phyloP scores from a whole-genome alignment of 1,140 invertebrate species.

The Zaprionus kolodkinae region DNA sequence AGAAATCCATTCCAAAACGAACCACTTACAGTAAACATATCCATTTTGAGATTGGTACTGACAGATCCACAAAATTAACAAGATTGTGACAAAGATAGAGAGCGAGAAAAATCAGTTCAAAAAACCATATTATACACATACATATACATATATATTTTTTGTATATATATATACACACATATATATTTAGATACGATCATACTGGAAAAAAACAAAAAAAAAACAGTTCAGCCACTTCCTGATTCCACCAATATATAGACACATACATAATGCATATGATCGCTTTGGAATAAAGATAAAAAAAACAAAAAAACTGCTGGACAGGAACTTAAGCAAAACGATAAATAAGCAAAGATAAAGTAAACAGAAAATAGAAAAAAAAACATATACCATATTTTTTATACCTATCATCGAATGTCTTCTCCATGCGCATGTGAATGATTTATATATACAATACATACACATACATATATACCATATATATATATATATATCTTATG shows the following conservation, averaged over 20 bases:
- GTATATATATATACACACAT: conserved; percentile 19
- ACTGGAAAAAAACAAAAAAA: conserved; percentile 18
- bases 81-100: background rate
- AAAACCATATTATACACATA: conserved; percentile 18
- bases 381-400: conserved; percentile 35
- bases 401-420: conserved; percentile 33
- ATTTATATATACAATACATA: conserved; percentile 27
- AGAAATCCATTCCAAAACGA: conserved; percentile 35
- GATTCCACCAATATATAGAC: conserved; percentile 28
- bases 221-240: conserved; percentile 16
- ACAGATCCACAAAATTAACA: conserved; percentile 15
- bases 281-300: background rate
- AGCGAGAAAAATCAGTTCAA: conserved; percentile 6
- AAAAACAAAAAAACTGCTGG: conserved; percentile 9
- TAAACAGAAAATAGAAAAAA: conserved; percentile 6
- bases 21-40: conserved; percentile 40
- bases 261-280: conserved; percentile 2
- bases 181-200: conserved; percentile 49
- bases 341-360: conserved; percentile 3
- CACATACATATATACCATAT: conserved; percentile 18
- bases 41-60: conserved; percentile 27
- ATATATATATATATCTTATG: conserved; percentile 25
- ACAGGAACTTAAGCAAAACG: conserved; percentile 13
- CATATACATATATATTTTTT: conserved; percentile 18
- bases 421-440: conserved; percentile 38